Conservation (phyloP, 2,797 vertebrate species). For the Orientallactaga sibirica region DNA sequence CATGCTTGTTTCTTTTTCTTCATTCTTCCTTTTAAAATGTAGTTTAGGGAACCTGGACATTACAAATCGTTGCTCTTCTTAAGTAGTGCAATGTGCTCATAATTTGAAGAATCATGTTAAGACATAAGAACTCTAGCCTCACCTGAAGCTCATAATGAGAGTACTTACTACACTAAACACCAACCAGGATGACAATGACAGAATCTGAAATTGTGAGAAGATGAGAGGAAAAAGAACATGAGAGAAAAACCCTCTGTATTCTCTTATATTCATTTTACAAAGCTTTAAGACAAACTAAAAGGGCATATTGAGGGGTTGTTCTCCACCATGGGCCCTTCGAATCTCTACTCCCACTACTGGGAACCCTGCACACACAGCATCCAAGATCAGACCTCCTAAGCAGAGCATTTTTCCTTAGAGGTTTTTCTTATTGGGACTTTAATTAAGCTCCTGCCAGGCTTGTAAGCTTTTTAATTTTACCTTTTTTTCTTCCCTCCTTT, state of each 20-base stretch:
- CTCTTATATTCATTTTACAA: slow-evolving; percentile 80
- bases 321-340: background rate
- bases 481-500: slow-evolving; percentile 62
- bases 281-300: slow-evolving; percentile 86
- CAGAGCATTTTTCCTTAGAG: slow-evolving; percentile 80
- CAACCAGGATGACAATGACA: background rate
- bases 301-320: slow-evolving; percentile 79
- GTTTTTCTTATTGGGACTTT: slow-evolving; percentile 86
- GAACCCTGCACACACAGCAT: slow-evolving; percentile 73
- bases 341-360: slow-evolving; percentile 33
- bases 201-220: slow-evolving; percentile 14
- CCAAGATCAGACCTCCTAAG: slow-evolving; percentile 82
- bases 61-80: slow-evolving; percentile 6
- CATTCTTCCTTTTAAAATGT: slow-evolving; percentile 32
- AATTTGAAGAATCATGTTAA: slow-evolving; percentile 31
- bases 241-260: slow-evolving; percentile 82
- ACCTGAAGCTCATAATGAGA: background rate
- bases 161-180: background rate
- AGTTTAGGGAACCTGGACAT: slow-evolving; percentile 30
- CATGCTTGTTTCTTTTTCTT: background rate
- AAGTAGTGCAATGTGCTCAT: slow-evolving; percentile 21
- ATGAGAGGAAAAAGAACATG: slow-evolving; percentile 68
- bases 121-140: background rate
- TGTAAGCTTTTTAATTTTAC: slow-evolving; percentile 79
- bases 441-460: slow-evolving; percentile 87